These are phyloP conservation scores for Ornithoptera alexandrae DNA, from an alignment of 2,888 invertebrate species.

Conservation along the genomic window DNA sequence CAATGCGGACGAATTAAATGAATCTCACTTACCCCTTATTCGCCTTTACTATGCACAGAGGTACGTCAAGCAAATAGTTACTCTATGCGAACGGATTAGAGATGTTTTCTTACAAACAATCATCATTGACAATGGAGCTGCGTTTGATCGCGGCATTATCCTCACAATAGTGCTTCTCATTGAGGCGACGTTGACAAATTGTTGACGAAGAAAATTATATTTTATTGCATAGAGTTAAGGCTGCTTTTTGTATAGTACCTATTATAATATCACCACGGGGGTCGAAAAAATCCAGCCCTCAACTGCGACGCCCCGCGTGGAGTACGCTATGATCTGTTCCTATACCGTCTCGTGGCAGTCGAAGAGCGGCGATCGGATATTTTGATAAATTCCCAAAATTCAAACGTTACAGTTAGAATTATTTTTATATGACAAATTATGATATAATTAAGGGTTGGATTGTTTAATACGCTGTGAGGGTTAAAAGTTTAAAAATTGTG, in stretches of 20 bases:
- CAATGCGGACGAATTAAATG: conserved; percentile 76
- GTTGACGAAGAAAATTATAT: conserved; percentile 43
- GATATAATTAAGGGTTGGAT: too few relatives aligned
- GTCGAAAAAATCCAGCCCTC: conserved; percentile 72
- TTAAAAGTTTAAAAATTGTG: too few relatives aligned
- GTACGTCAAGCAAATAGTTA: conserved; percentile 36
- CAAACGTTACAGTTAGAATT: too few relatives aligned
- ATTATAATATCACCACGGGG: conserved; percentile 70
- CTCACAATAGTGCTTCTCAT: conserved; percentile 74
- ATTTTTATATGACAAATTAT: too few relatives aligned
- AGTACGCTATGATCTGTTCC: conserved; percentile 77
- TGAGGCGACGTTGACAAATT: conserved; percentile 69
- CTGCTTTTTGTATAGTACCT: conserved; percentile 41
- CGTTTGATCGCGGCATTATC: conserved; percentile 77
- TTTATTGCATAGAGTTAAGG: conserved; percentile 46
- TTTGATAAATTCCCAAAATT: conserved; percentile 2
- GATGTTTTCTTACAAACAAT: conserved; percentile 35
- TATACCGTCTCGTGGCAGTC: conserved; percentile 58
- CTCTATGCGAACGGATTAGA: conserved; percentile 36
- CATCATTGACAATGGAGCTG: conserved; percentile 59
- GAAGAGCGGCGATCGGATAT: conserved; percentile 16
- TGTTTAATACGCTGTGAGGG: too few relatives aligned
- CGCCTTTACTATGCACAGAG: conserved; percentile 43
- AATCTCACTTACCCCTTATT: conserved; percentile 73
- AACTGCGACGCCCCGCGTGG: conserved; percentile 74